Evolutionary conservation across 2,888 invertebrate species (phyloP).

Genomic region (Napeogenes sylphis): DNA sequence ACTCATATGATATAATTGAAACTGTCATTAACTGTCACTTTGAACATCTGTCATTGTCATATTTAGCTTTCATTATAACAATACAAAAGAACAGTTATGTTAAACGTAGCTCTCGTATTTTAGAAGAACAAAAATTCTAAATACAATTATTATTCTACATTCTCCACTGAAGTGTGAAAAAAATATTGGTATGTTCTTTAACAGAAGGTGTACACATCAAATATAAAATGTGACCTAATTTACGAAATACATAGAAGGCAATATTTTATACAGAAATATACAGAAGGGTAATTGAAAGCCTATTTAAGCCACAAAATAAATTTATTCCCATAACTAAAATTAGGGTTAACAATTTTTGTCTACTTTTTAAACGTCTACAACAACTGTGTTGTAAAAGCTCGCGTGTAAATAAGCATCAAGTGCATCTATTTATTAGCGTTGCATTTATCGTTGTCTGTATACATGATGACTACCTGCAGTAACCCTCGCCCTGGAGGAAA

Average conservation of each 20-base stretch:
- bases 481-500: constrained; percentile 98
- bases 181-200: too few relatives aligned
- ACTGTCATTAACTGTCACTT: too few relatives aligned
- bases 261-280: background rate
- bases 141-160: too few relatives aligned
- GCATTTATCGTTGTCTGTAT: constrained; percentile 39
- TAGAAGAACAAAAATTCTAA: too few relatives aligned
- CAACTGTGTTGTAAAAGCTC: constrained; percentile 68
- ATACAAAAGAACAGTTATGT: too few relatives aligned
- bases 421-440: constrained; percentile 65
- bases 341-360: constrained; percentile 65
- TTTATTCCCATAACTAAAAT: constrained; percentile 69
- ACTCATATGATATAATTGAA: background rate
- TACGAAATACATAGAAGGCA: background rate
- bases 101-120: too few relatives aligned
- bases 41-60: too few relatives aligned
- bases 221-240: background rate
- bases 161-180: too few relatives aligned
- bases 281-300: constrained; percentile 24
- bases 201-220: too few relatives aligned
- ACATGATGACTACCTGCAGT: constrained; percentile 83
- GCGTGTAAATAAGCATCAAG: constrained; percentile 69
- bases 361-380: constrained; percentile 68
- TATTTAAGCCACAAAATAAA: constrained; percentile 66
- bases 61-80: background rate